phyloP scores from a whole-genome alignment of 2,888 invertebrate species.

The Anagyrus pseudococci region DNA sequence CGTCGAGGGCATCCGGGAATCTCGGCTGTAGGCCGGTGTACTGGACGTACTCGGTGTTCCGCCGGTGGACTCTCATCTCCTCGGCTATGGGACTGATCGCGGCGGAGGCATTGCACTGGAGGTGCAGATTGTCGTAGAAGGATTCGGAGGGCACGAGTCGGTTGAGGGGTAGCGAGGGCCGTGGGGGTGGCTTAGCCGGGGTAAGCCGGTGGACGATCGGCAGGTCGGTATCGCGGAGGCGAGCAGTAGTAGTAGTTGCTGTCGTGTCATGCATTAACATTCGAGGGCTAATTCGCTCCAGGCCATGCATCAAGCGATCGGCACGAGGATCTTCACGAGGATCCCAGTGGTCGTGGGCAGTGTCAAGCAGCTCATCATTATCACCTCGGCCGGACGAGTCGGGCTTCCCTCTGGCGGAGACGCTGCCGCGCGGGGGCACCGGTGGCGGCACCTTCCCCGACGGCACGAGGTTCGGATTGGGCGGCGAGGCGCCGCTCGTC shows the following conservation, averaged over 20 bases:
- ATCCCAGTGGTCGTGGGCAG: too few species aligned
- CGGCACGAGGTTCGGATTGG: constrained; percentile 67
- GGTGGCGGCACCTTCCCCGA: constrained; percentile 80
- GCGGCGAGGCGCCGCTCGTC: constrained; percentile 67
- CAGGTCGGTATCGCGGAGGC: too few species aligned
- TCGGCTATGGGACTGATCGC: not conserved
- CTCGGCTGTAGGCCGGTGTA: not conserved
- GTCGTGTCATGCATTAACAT: constrained; percentile 17
- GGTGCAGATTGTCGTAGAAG: not conserved
- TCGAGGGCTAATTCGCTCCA: not conserved
- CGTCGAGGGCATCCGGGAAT: constrained; percentile 2
- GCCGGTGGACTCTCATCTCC: constrained; percentile 2
- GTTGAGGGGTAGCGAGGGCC: not conserved
- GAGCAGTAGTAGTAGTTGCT: not conserved
- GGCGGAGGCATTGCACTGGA: not conserved
- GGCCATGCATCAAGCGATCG: constrained; percentile 14
- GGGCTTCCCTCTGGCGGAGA: constrained; percentile 43
- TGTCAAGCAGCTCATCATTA: constrained; percentile 38
- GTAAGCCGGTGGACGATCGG: constrained; percentile 12
- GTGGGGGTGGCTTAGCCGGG: not conserved
- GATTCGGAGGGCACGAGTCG: not conserved
- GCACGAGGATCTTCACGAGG: too few species aligned
- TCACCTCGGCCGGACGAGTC: constrained; percentile 58
- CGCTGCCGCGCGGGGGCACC: constrained; percentile 79
- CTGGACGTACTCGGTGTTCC: constrained; percentile 11